A percentile compares a stretch with the other conserved stretches of the same genome.
These are phyloP conservation scores for Lithobius niger DNA, from an alignment of 1,140 invertebrate genomes.

Conservation along the genomic window DNA sequence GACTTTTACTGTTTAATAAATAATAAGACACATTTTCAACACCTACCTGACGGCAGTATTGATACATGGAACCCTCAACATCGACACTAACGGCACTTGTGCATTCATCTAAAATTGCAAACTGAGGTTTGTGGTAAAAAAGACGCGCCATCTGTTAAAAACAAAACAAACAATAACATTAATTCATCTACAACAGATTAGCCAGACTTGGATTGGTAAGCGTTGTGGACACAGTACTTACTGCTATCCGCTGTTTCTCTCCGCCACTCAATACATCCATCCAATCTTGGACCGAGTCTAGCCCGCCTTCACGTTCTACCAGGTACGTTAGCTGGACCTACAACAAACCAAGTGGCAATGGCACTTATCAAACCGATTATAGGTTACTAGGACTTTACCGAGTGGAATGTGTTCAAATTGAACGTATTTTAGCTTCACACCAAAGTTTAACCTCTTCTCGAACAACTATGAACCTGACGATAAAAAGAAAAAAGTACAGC, in stretches of 20 bases:
- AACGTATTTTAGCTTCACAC: no score
- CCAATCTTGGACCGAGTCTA: constrained; percentile 92
- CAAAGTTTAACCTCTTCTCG: no score
- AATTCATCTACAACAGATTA: constrained; percentile 3
- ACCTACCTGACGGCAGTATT: constrained; percentile 55
- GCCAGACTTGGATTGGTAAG: no score
- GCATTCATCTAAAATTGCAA: constrained; percentile 96
- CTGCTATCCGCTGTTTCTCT: constrained; percentile 91
- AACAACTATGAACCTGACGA: no score
- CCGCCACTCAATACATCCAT: constrained; percentile 95
- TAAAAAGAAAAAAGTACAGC: no score
- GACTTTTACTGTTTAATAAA: no score
- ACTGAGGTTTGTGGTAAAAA: constrained; percentile 94
- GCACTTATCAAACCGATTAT: no score
- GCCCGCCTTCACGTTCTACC: constrained; percentile 65
- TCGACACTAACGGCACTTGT: constrained; percentile 92
- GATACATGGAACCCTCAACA: constrained; percentile 94
- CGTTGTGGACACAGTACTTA: no score
- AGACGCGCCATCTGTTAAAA: constrained; percentile 72
- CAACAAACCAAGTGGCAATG: no score
- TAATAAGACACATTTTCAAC: no score
- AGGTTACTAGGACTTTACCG: no score
- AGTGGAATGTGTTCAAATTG: no score
- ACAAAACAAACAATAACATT: constrained; percentile 10
- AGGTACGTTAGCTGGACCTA: constrained; percentile 81